Conservation (phyloP, 2,113 vertebrate genomes). For the Hypanus sabinus region DNA sequence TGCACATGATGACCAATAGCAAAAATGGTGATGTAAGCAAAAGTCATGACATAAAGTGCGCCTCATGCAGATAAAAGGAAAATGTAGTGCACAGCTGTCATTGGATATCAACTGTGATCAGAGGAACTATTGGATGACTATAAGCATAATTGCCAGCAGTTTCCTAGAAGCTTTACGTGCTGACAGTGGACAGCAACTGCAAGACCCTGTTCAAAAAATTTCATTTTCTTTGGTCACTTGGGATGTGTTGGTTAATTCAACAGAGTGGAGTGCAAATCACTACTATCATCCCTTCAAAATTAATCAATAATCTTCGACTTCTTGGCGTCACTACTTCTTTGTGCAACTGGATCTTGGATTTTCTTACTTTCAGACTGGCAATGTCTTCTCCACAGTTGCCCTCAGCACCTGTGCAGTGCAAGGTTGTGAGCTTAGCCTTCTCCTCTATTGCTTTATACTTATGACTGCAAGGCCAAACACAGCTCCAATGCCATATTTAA, state of each 20-base stretch:
- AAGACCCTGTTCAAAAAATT: not conserved
- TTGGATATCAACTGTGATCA: constrained; percentile 50
- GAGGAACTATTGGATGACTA: constrained; percentile 50
- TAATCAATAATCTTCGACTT: too few species aligned
- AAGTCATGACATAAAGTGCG: constrained; percentile 48
- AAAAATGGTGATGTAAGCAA: constrained; percentile 53
- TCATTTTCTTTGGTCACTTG: constrained; percentile 9
- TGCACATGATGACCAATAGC: constrained; percentile 52
- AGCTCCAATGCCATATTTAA: too few species aligned
- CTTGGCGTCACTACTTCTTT: too few species aligned
- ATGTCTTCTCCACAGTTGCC: too few species aligned
- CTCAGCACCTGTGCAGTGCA: too few species aligned
- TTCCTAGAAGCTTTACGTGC: not conserved
- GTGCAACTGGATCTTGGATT: too few species aligned
- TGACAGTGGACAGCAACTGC: not conserved
- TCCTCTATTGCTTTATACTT: too few species aligned
- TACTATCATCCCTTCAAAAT: too few species aligned
- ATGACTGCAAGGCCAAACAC: too few species aligned
- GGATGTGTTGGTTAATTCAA: constrained; percentile 4
- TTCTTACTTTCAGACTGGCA: too few species aligned
- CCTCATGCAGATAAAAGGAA: constrained; percentile 54
- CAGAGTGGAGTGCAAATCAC: not conserved
- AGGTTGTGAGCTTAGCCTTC: too few species aligned
- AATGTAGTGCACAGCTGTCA: constrained; percentile 55
- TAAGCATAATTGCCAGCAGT: not conserved